Percentiles rank a stretch among this genome's conserved stretches.
Conservation (phyloP, 2,113 vertebrate species). For the Macquaria ambigua region DNA sequence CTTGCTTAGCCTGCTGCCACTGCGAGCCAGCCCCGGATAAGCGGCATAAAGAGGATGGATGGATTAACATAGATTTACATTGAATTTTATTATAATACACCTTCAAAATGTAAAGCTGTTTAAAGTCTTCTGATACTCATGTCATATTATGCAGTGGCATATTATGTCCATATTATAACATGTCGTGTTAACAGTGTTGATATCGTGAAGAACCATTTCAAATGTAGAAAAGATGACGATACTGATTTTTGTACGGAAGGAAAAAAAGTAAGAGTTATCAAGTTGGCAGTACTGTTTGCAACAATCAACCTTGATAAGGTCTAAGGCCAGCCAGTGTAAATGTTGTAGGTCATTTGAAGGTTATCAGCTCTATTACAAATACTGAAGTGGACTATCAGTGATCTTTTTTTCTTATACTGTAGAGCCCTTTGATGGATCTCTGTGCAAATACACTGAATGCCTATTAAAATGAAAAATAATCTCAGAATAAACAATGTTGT, state of each 20-base stretch:
- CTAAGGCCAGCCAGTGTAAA: neutral
- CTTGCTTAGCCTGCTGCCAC: neutral
- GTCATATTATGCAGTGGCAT: neutral
- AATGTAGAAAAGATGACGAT: neutral
- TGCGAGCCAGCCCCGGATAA: neutral
- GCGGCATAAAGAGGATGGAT: neutral
- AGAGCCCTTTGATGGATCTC: neutral
- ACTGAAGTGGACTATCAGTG: neutral
- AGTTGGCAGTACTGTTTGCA: neutral
- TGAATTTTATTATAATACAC: neutral
- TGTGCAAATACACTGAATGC: neutral
- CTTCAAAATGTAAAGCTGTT: neutral
- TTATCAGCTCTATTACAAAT: neutral
- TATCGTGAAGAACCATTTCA: neutral
- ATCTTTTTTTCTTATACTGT: neutral
- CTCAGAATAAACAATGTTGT: neutral
- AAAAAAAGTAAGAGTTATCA: neutral
- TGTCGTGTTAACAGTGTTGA: neutral
- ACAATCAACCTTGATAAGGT: slow-evolving; percentile 13
- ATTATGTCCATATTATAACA: too few relatives aligned
- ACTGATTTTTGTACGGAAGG: neutral
- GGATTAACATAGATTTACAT: neutral
- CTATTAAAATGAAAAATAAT: neutral
- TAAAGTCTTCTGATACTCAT: neutral
- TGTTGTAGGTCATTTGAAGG: slow-evolving; percentile 12